Percentiles rank a stretch among this genome's conserved stretches.
Conservation (phyloP, 2,797 vertebrate genomes). For the Anguilla obscura region DNA sequence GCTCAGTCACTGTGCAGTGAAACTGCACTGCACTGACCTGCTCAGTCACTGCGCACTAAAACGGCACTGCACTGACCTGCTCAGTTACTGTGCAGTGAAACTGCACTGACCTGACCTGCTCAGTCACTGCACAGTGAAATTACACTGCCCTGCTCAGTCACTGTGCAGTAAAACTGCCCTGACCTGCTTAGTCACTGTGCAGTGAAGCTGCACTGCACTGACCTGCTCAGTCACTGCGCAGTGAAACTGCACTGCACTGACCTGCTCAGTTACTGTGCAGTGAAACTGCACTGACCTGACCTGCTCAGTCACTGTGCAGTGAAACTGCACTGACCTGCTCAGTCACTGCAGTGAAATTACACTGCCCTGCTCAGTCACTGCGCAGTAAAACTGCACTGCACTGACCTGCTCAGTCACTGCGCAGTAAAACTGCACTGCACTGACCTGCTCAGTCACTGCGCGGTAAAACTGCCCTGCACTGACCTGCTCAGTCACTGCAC, state of each 20-base stretch:
- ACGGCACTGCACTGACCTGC: no score
- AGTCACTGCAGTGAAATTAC: neutral
- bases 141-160: neutral
- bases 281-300: neutral
- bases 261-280: neutral
- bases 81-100: neutral
- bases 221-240: neutral
- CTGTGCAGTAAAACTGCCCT: neutral
- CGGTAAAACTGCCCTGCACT: no score
- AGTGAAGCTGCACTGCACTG: no score
- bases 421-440: neutral
- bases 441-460: neutral
- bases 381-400: no score
- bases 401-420: neutral
- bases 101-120: neutral
- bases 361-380: neutral
- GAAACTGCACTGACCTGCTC: no score
- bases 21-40: neutral
- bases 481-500: neutral
- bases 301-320: neutral
- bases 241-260: neutral
- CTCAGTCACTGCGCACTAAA: neutral
- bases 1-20: neutral
- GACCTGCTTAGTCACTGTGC: neutral
- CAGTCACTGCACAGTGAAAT: neutral